Evolutionary conservation across 2,888 invertebrate genomes (phyloP), one percentile per base, ranked within the genome.

Genomic region (Maniola hyperantus): DNA sequence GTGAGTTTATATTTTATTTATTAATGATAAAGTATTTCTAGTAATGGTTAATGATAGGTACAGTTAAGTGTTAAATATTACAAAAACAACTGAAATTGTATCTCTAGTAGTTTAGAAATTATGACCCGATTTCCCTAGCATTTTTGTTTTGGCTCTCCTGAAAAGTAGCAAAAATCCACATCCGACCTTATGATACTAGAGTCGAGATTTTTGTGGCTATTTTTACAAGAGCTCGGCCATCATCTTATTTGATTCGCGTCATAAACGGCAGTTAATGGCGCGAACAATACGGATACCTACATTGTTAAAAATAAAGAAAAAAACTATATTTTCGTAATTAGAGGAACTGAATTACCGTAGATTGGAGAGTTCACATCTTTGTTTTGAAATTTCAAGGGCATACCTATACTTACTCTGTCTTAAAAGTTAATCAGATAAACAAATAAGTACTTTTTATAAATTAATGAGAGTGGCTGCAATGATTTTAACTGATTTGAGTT

Each of bases 321-420:
- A 44, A 13, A 48, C 48, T 48, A 10, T 10, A 48, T 48, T 15
- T 48, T 15, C 10, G 8, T 48, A 15, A 15, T 48, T 18, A 48
- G 10, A 15, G 18, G 48, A 18, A 15, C 8, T 8, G 2, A 15
- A 48, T 15, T 51, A 26, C 13, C 20, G 1, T 20, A 50, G 11
- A 51, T 26, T 26, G 18, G 26, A 11, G 20, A 8, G 48, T 7
- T 51, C 50, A 26, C 20, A 48, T 8, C 42, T 48, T 48, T 48
- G 15, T 48, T 48, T 42, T 48, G 46, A 48, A 15, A 6, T 48
- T 48, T 48, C 46, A 48, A 48, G 46, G 46, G n/a, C 46, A 48
- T 15, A 6, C 15, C 0, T 8, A 6, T 48, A 48, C n/a, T 1
- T 48, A 18, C 26, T 26, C 26, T 26, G 26, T 1, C 26, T 26